Conservation (phyloP, 2,797 vertebrate genomes). For the Platalea minor region DNA sequence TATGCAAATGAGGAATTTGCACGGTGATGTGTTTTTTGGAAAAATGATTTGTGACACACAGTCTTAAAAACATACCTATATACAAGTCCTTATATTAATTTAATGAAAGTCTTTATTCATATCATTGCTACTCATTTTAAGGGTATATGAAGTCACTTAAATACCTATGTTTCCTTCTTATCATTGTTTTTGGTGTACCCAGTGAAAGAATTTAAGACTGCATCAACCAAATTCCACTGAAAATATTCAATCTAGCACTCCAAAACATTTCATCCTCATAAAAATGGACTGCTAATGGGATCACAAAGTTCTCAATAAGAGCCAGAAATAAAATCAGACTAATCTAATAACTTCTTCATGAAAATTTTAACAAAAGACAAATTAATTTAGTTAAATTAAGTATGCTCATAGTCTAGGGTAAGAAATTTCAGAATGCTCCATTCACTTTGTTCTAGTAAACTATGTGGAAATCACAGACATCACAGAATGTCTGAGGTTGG, state of each 20-base stretch:
- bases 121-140: background rate
- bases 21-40: background rate
- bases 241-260: conserved; percentile 12
- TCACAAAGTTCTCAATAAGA: conserved; percentile 50
- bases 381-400: conserved; percentile 63
- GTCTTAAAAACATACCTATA: background rate
- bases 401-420: background rate
- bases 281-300: conserved; percentile 38
- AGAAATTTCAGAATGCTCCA: background rate
- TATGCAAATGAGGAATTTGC: conserved; percentile 15
- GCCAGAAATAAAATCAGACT: conserved; percentile 61
- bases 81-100: background rate
- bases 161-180: background rate
- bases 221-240: conserved; percentile 3
- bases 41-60: background rate
- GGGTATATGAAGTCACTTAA: background rate
- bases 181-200: background rate
- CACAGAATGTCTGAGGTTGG: background rate
- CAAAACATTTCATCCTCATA: conserved; percentile 32
- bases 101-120: background rate
- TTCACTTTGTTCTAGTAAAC: conserved; percentile 36
- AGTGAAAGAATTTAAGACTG: conserved; percentile 20
- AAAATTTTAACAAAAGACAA: conserved; percentile 64
- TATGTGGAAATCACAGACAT: background rate
- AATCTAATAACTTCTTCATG: conserved; percentile 65